Base-by-base conservation (phyloP, 1,140 invertebrate genomes). In the Drosophila ohnishii region DNA sequence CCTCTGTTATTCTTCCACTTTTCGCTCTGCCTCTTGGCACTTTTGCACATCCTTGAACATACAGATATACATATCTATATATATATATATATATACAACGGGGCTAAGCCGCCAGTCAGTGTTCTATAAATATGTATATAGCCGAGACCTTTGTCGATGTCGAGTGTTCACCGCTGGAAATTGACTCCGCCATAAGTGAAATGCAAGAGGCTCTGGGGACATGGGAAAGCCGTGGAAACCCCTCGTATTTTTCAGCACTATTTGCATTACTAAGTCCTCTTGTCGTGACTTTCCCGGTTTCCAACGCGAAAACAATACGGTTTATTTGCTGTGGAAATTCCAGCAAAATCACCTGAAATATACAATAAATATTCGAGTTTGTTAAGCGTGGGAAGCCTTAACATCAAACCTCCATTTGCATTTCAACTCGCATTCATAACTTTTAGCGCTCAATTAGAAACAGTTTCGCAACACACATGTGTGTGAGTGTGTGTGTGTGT, bases 241-340 rank as follows among this genome's bases (percentile, higher is more conserved):
- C 59, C 42, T 22, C 4, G 37, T 25, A 19, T 16, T 64, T 25
- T 16, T 57, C 25, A 66, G 65, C 35, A 50, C 30, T 35, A 69
- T 69, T 69, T 69, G 65, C 61, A 69, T 69, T 69, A 37, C 65
- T 69, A 69, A 69, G 65, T 53, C 61, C 65, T 69, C 65, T 30
- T 69, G 65, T 65, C 61, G 65, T 69, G 65, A 69, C 65, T 66
- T 65, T 66, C n/a, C 47, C 35, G 10, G 40, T 19, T 62, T 48
- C 39, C 58, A 30, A 37, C 19, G 44, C 22, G 5, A 37, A 44
- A 66, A 44, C 61, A 65, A 53, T 53, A 19, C 22, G 13, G 10
- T 66, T 51, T 69, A 69, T 69, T 69, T 69, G 47, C 62, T 5
- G 22, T 7, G 8, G 13, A 53, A 64, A 69, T 32, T 51, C 30